These are phyloP conservation scores for Campoplex nolae DNA, from an alignment of 2,888 invertebrate genomes.

Conservation along the genomic window DNA sequence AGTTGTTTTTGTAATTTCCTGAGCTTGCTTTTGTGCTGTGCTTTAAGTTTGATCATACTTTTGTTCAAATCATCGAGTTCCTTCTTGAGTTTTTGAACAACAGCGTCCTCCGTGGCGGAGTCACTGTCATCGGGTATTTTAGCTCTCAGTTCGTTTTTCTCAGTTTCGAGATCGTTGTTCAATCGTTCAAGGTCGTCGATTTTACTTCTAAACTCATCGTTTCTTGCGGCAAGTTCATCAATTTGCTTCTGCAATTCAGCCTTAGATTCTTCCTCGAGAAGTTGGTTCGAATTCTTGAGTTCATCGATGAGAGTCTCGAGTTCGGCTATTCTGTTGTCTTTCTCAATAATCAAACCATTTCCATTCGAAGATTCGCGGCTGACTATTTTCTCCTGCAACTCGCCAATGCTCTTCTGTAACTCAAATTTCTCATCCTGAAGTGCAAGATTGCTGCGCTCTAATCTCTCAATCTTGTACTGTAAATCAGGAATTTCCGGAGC, in stretches of 20 bases:
- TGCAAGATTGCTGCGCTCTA: conserved; percentile 76
- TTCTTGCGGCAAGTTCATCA: conserved; percentile 75
- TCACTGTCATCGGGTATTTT: conserved; percentile 73
- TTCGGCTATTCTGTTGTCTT: conserved; percentile 84
- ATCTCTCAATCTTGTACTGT: conserved; percentile 75
- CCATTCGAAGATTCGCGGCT: conserved; percentile 70
- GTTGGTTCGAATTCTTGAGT: conserved; percentile 79
- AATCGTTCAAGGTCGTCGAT: conserved; percentile 77
- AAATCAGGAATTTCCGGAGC: conserved; percentile 76
- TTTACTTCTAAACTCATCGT: conserved; percentile 77
- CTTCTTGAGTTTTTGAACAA: conserved; percentile 87
- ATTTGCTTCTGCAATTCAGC: conserved; percentile 78
- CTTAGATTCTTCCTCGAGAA: conserved; percentile 79
- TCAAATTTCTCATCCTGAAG: conserved; percentile 81
- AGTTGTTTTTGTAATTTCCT: conserved; percentile 91
- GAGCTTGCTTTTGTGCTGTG: conserved; percentile 89
- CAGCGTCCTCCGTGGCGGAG: conserved; percentile 77
- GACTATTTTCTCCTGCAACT: conserved; percentile 79
- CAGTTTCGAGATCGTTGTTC: conserved; percentile 76
- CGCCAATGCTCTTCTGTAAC: conserved; percentile 78
- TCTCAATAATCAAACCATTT: conserved; percentile 76
- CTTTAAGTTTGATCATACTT: conserved; percentile 91
- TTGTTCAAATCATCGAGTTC: conserved; percentile 92
- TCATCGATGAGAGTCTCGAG: conserved; percentile 83
- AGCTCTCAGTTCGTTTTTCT: conserved; percentile 73